Percentiles rank a stretch among this genome's conserved stretches.
Conservation (phyloP, 2,797 vertebrate species). For the Phylloscopus collybita region DNA sequence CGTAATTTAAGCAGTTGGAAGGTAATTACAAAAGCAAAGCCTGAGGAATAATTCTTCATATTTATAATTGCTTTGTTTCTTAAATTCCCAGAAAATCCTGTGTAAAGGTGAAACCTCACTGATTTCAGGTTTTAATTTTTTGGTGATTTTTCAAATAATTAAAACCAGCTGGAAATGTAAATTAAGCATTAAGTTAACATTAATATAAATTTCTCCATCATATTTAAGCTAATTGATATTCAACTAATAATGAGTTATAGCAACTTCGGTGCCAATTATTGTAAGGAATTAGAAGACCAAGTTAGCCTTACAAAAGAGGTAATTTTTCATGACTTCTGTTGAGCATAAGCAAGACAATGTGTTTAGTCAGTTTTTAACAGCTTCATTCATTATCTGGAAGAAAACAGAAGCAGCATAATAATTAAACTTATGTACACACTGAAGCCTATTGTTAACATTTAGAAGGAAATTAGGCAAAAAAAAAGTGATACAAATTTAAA, state of each 20-base stretch:
- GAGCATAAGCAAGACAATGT: background rate
- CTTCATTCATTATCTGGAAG: conserved; percentile 21
- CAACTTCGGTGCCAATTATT: conserved; percentile 8
- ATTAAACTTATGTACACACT: background rate
- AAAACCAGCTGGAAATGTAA: background rate
- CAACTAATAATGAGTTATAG: conserved; percentile 1
- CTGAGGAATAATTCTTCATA: background rate
- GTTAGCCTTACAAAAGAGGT: background rate
- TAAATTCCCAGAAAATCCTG: background rate
- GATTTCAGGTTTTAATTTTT: background rate
- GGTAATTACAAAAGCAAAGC: background rate
- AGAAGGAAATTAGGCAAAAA: background rate
- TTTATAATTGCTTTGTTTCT: background rate
- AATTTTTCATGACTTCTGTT: conserved; percentile 5
- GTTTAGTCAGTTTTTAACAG: background rate
- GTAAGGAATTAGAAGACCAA: background rate
- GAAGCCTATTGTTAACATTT: background rate
- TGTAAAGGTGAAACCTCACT: background rate
- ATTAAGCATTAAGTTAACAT: background rate
- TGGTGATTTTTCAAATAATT: background rate
- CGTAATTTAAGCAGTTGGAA: background rate
- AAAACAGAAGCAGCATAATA: background rate
- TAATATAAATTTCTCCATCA: conserved; percentile 18
- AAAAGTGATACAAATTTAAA: background rate
- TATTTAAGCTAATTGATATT: conserved; percentile 4